A percentile compares a stretch with the other conserved stretches of the same genome.
Conservation (phyloP, 2,888 invertebrate species). For the Calliphora vomitoria region DNA sequence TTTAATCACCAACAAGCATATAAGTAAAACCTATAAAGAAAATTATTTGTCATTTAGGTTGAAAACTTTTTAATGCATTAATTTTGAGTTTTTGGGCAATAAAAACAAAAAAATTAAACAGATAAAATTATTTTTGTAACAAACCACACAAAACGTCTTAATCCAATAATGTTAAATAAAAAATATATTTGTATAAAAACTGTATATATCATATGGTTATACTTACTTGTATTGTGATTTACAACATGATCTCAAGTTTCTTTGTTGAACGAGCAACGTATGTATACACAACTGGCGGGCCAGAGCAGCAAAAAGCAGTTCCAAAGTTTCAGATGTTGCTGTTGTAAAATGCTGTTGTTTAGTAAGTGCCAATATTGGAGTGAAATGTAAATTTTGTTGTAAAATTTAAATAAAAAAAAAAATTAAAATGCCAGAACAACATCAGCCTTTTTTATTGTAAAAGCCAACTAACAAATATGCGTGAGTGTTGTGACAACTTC, state of each 20-base stretch:
- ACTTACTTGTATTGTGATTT: constrained; percentile 77
- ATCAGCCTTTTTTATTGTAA: not conserved
- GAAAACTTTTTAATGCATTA: not conserved
- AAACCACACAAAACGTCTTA: constrained; percentile 78
- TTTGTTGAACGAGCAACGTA: constrained; percentile 71
- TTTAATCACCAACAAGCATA: too few species aligned
- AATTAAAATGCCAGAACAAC: not conserved
- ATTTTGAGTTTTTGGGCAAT: constrained; percentile 26
- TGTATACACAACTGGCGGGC: too few species aligned
- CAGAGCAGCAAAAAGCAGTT: not conserved
- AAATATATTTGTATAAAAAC: constrained; percentile 52
- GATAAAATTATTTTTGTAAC: constrained; percentile 25
- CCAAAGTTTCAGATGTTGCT: constrained; percentile 7
- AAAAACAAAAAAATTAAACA: constrained; percentile 43
- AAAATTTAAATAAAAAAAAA: constrained; percentile 2
- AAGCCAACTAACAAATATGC: constrained; percentile 44
- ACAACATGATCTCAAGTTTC: constrained; percentile 80
- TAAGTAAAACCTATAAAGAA: not conserved
- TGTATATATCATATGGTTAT: constrained; percentile 1
- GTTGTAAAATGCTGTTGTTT: constrained; percentile 46
- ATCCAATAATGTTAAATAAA: constrained; percentile 75
- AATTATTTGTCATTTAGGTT: constrained; percentile 38
- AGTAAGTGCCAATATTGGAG: constrained; percentile 68
- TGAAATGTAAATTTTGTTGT: constrained; percentile 49
- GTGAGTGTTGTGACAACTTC: constrained; percentile 74